Conservation (phyloP, 2,797 vertebrate genomes). For the Rhinella marina region DNA sequence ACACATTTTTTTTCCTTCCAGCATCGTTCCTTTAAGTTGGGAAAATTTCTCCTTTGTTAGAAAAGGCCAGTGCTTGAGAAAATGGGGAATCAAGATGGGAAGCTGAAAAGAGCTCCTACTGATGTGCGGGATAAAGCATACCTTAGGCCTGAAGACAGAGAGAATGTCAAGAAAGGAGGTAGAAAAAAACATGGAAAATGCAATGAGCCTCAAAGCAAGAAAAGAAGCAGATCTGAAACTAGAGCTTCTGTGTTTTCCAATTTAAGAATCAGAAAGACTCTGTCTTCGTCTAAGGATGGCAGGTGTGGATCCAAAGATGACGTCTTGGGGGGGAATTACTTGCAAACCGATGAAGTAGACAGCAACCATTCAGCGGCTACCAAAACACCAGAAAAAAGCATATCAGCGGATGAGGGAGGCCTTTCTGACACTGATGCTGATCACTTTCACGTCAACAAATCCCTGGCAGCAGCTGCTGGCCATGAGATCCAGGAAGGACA, state of each 20-base stretch:
- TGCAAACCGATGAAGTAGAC: slow-evolving; percentile 83
- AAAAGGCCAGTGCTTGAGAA: slow-evolving; percentile 72
- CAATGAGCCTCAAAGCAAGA: slow-evolving; percentile 80
- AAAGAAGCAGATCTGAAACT: slow-evolving; percentile 88
- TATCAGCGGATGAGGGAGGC: slow-evolving; percentile 85
- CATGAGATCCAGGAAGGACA: slow-evolving; percentile 77
- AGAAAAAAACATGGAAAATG: slow-evolving; percentile 84
- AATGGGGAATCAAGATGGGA: slow-evolving; percentile 98
- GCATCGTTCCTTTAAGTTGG: background rate
- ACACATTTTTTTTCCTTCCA: background rate
- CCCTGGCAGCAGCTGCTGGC: slow-evolving; percentile 66
- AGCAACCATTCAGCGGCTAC: slow-evolving; percentile 76
- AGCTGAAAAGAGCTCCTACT: slow-evolving; percentile 84
- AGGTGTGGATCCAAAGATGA: slow-evolving; percentile 86
- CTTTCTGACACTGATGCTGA: slow-evolving; percentile 85
- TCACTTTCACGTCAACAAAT: slow-evolving; percentile 72
- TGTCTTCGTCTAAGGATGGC: slow-evolving; percentile 81
- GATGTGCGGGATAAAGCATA: slow-evolving; percentile 84
- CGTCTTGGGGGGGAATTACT: slow-evolving; percentile 77
- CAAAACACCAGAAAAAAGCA: slow-evolving; percentile 86
- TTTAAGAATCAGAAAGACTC: slow-evolving; percentile 89
- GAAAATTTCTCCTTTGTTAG: slow-evolving; percentile 81
- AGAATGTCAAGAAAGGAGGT: slow-evolving; percentile 83
- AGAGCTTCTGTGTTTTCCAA: slow-evolving; percentile 92
- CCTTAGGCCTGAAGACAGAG: slow-evolving; percentile 82